Percentiles rank a stretch among this genome's conserved stretches.
Evolutionary conservation across 2,113 vertebrate genomes (phyloP).

Genomic region (Chlamydotis undulata): DNA sequence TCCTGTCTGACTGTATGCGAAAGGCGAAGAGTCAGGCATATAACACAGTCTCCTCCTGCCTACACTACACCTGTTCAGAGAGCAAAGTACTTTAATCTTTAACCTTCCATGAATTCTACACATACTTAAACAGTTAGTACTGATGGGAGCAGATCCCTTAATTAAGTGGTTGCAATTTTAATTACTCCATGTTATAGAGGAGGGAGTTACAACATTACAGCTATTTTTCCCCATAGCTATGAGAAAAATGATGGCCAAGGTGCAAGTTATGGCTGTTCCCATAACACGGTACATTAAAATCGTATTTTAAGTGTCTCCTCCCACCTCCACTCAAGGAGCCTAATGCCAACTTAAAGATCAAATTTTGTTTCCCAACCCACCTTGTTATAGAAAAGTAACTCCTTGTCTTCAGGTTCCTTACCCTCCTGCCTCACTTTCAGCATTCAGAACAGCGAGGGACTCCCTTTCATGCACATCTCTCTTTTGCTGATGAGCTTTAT

Average conservation of each 20-base stretch:
- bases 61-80: not conserved
- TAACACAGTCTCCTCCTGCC: not conserved
- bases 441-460: not conserved
- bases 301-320: not conserved
- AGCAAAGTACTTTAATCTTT: not conserved
- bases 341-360: not conserved
- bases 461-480: not conserved
- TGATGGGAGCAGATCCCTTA: not conserved
- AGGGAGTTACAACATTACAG: conserved; percentile 5
- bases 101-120: not conserved
- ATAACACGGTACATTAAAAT: not conserved
- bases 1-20: not conserved
- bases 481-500: not conserved
- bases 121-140: not conserved
- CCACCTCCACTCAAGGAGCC: not conserved
- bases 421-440: not conserved
- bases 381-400: not conserved
- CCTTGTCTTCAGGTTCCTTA: not conserved
- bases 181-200: not conserved
- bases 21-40: not conserved
- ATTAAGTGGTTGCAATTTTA: not conserved
- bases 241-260: not conserved
- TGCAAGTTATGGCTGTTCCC: not conserved
- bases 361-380: not conserved
- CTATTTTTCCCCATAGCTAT: not conserved